Evolutionary conservation across 1,140 invertebrate genomes (phyloP).

Genomic region (Halyomorpha halys): DNA sequence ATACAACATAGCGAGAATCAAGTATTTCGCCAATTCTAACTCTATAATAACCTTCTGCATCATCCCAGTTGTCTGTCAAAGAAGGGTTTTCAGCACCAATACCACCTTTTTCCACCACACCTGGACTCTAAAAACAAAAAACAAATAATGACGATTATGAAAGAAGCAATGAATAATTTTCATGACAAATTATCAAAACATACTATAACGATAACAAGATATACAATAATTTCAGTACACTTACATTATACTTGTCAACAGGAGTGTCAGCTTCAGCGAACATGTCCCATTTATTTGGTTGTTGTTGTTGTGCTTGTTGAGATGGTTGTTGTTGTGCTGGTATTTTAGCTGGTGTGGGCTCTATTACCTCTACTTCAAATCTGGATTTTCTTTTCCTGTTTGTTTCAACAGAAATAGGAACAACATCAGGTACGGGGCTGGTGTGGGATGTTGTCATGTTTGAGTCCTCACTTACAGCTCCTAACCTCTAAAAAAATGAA

Average conservation of each 20-base stretch:
- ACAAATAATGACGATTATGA: too few relatives aligned
- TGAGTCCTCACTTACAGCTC: constrained; percentile 50
- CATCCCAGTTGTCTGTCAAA: constrained; percentile 98
- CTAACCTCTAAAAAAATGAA: constrained; percentile 42
- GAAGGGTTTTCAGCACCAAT: constrained; percentile 74
- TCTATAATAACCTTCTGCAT: constrained; percentile 96
- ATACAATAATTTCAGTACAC: constrained; percentile 33
- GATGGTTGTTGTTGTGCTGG: constrained; percentile 17
- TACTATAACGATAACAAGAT: too few relatives aligned
- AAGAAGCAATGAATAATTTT: too few relatives aligned
- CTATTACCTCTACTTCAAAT: constrained; percentile 33
- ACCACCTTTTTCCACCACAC: constrained; percentile 53
- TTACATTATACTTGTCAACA: constrained; percentile 71
- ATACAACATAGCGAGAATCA: constrained; percentile 83
- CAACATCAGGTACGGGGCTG: constrained; percentile 17
- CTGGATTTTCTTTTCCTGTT: constrained; percentile 31
- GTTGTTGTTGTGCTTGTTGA: constrained; percentile 36
- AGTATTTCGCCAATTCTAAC: constrained; percentile 92
- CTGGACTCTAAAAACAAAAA: constrained; percentile 57
- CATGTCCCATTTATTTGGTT: constrained; percentile 68
- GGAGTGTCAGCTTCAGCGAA: constrained; percentile 83
- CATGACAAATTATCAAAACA: too few relatives aligned
- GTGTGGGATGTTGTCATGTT: constrained; percentile 36
- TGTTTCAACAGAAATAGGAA: constrained; percentile 21
- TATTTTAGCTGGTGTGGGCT: constrained; percentile 15